phyloP scores from a whole-genome alignment of 2,888 invertebrate species.

The Timema podura region DNA sequence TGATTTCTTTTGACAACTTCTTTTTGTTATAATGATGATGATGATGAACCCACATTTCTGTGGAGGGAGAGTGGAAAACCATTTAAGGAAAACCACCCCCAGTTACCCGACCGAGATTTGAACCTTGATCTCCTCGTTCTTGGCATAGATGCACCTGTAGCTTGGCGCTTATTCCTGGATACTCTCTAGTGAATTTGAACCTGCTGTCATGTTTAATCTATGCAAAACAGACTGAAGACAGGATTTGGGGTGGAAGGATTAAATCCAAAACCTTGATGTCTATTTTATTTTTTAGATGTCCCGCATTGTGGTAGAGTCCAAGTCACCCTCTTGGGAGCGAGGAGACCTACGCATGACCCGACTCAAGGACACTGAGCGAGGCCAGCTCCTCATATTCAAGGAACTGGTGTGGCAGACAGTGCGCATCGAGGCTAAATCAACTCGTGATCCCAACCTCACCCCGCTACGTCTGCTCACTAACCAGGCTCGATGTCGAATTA shows the following conservation, averaged over 20 bases:
- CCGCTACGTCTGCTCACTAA: conserved; percentile 90
- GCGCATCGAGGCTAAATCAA: conserved; percentile 88
- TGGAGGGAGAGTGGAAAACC: too few relatives aligned
- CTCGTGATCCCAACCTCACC: conserved; percentile 69
- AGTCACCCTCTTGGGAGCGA: conserved; percentile 84
- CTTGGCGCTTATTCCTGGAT: too few relatives aligned
- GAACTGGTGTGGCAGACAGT: conserved; percentile 97
- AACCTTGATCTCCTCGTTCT: too few relatives aligned
- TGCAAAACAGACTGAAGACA: too few relatives aligned
- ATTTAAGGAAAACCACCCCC: too few relatives aligned
- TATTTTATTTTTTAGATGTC: conserved; percentile 65
- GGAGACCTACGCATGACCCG: conserved; percentile 87
- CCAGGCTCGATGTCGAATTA: conserved; percentile 90
- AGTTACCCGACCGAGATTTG: too few relatives aligned
- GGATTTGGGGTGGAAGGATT: neutral
- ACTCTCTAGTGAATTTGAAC: too few relatives aligned
- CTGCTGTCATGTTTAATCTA: too few relatives aligned
- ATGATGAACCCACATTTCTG: too few relatives aligned
- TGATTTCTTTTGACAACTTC: too few relatives aligned
- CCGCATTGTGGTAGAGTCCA: conserved; percentile 88
- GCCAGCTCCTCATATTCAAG: conserved; percentile 93
- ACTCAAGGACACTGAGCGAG: conserved; percentile 82
- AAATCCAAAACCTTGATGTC: neutral
- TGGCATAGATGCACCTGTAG: too few relatives aligned
- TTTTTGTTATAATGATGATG: too few relatives aligned